Base-by-base conservation (phyloP, 2,888 invertebrate genomes). In the Nephrotoma guestfalica region DNA sequence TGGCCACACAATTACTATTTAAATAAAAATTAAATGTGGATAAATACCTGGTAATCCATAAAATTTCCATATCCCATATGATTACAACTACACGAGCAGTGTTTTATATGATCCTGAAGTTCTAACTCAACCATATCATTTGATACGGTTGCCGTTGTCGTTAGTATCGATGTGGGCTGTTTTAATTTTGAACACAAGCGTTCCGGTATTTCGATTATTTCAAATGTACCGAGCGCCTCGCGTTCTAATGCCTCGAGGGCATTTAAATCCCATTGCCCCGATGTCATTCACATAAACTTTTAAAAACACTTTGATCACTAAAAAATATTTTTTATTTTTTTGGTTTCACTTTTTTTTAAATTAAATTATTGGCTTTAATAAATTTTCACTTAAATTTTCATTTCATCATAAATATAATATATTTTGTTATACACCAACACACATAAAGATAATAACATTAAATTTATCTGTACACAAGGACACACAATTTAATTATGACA, bases 21-120 rank as follows among this genome's bases (percentile, higher is more conserved):
- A 43, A 43, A 9, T 43, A 43, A 18, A 71, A 71, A 71, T 4
- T 30, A 11, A 71, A 71, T 30, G 30, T 30, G 0, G 15, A 2
- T 51, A 51, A 30, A 71, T 84, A 96, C 96, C 95, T 96, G 96
- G 93, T 96, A 97, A 93, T 96, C 96, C 95, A 96, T 95, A 92
- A 95, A 96, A 93, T 97, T 97, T 90, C 97, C 97, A 93, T 96
- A 97, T 91, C 97, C 97, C 96, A 97, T 96, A 93, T 97, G 97
- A 93, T 97, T 96, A 94, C 97, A 97, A 90, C 96, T 95, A 93
- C 97, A 97, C 89, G 96, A 95, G 93, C 97, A 97, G 91, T 94
- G 95, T 92, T 96, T 96, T 91, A 97, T 97, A 93, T 97, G 97
- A 92, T 95, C 94, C 91, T 96, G 94, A 92, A 97, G 94, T 93